Percentiles rank a stretch among this genome's conserved stretches.
Evolutionary conservation across 2,888 invertebrate species (phyloP).

Genomic region (Hirtodrosophila alboralis): DNA sequence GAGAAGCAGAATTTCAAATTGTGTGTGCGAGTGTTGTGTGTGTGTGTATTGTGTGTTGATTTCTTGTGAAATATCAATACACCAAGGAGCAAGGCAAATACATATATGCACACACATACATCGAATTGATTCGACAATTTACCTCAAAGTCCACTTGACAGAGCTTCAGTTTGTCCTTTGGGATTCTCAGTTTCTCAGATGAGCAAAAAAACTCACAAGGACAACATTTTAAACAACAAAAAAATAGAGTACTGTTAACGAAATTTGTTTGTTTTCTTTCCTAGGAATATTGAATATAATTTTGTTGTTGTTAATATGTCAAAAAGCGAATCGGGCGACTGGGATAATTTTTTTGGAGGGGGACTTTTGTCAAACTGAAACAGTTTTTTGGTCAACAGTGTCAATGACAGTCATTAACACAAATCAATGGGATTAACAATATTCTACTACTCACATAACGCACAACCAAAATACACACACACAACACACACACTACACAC

Average conservation of each 20-base stretch:
- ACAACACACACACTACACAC: conserved; percentile 9
- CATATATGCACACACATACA: conserved; percentile 23
- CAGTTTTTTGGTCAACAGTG: conserved; percentile 55
- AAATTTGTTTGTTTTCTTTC: conserved; percentile 44
- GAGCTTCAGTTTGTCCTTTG: conserved; percentile 45
- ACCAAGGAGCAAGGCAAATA: conserved; percentile 65
- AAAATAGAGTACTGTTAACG: conserved; percentile 15
- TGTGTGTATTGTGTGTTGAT: conserved; percentile 71
- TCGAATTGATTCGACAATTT: conserved; percentile 54
- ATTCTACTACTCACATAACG: conserved; percentile 40
- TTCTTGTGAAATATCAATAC: conserved; percentile 79
- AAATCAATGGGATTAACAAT: conserved; percentile 67
- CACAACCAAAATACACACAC: conserved; percentile 13
- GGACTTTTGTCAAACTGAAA: too few species aligned
- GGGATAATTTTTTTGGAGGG: too few species aligned
- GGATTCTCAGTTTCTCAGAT: conserved; percentile 16
- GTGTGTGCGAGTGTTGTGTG: conserved; percentile 15
- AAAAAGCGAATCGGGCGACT: too few species aligned
- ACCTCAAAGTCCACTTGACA: conserved; percentile 61
- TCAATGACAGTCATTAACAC: conserved; percentile 72
- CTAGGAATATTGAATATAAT: conserved; percentile 33
- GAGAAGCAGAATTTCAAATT: conserved; percentile 35
- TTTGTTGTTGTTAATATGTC: conserved; percentile 27
- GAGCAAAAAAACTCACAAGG: too few species aligned
- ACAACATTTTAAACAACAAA: conserved; percentile 66